Base-by-base conservation (phyloP, 2,888 invertebrate species). In the Kryphioiulus occultus region DNA sequence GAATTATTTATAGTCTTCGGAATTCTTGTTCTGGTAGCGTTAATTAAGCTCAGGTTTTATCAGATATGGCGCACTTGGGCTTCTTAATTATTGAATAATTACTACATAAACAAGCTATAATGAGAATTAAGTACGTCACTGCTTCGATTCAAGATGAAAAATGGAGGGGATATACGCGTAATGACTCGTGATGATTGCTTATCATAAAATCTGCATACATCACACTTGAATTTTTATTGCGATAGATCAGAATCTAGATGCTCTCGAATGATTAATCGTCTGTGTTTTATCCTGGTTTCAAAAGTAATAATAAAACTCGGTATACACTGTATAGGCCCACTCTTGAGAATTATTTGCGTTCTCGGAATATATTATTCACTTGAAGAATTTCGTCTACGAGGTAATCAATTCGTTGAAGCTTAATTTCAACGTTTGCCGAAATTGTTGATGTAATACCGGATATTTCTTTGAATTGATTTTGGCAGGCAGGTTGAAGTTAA, bases 161-260 rank as follows among this genome's bases (percentile, higher is more conserved):
- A 68, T 68, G 68, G 22, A 26, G 26, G 68, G 68, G 68, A n/a
- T 68, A 0, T 68, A n/a, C 22, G 26, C 4, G 26, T 68, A 68
- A 68, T 26, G 68, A 68, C 26, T 9, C 68, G 68, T 68, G 68
- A 26, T 68, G 68, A 68, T 68, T 68, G 68, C 68, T 68, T 68
- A 68, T 68, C 68, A 26, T 68, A 68, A 68, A 68, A 68, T 26
- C 22, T 26, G 68, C 68, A 68, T 68, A 26, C 68, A 68, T 68
- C 68, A 26, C 59, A 59, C 68, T 68, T 7, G 68, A 68, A n/a
- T 68, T 68, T 68, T 10, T 26, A 26, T 10, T 35, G 35, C 35
- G 2, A 2, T 35, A 4, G 35, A 35, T 35, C 3, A 35, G 35
- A 35, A 7, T 35, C 7, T 7, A 35, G 68, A 26, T 68, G n/a